Base-by-base conservation (phyloP, 2,797 vertebrate species). In the Cuculus canorus region DNA sequence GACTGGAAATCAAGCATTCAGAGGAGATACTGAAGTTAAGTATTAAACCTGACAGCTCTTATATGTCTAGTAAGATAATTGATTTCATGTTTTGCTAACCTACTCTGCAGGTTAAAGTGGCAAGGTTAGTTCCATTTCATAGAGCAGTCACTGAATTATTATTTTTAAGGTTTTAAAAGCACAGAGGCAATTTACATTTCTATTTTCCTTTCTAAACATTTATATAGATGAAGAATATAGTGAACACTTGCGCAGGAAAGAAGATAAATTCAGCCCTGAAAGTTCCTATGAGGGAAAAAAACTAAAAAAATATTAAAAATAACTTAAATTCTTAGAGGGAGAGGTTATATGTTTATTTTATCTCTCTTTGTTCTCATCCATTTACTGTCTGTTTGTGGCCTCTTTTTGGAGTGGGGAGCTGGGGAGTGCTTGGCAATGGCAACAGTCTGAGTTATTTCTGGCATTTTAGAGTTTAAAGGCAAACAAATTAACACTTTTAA, bases 1-100 rank as follows among this genome's bases (percentile, higher is more conserved):
- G 94, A 83, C 21, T 77, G 76, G 64, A 95, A 97, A 96, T 91
- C 78, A 96, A 94, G 84, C 37, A 87, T 95, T 88, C 89, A 82
- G 45, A 59, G 66, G 43, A 95, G 65, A 91, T 73, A 59, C 10
- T 61, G 79, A 27, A 81, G 89, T 81, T 94, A 75, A 79, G 43
- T 75, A 76, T 88, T 79, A 95, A 81, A 73, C 70, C 83, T 95
- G 75, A 86, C 82, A 93, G 83, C 52, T 84, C 71, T 79, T 90
- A 82, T 93, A 63, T 80, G 65, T 82, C 48, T 59, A 35, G 84
- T 70, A 73, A 28, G 89, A 82, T 95, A 97, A 97, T 82, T 93
- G 91, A 96, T 90, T 90, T 88, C 53, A 2, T 86, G 88, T 96
- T 97, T 94, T 81, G 91, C 81, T 92, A 96, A 96, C 81, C 63